These are phyloP conservation scores for Stenopsyche tienmushanensis DNA, from an alignment of 1,140 invertebrate genomes.

Conservation along the genomic window DNA sequence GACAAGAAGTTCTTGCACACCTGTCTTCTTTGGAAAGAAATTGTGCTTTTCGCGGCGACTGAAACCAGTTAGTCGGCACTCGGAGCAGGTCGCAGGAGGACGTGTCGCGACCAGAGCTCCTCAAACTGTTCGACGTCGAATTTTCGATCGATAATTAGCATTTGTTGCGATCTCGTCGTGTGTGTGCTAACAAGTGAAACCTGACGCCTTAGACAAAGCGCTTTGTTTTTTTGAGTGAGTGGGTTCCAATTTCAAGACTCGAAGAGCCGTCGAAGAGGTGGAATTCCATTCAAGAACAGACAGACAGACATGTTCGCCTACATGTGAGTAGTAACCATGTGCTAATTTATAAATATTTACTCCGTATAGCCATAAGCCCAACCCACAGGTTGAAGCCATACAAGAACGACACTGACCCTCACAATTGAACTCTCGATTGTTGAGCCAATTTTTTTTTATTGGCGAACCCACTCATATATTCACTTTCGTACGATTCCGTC, in stretches of 20 bases:
- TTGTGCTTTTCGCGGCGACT: slow-evolving; percentile 12
- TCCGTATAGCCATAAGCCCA: neutral
- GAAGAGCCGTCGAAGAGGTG: too few relatives aligned
- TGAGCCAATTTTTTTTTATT: neutral
- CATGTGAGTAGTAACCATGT: slow-evolving; percentile 37
- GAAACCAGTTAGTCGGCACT: slow-evolving; percentile 25
- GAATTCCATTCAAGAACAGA: too few relatives aligned
- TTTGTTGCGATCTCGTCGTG: too few relatives aligned
- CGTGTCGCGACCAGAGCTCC: slow-evolving; percentile 1
- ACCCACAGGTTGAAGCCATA: neutral
- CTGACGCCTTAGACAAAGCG: too few relatives aligned
- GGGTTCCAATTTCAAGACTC: too few relatives aligned
- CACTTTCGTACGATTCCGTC: neutral
- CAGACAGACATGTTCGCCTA: slow-evolving; percentile 36
- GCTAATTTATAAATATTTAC: too few relatives aligned
- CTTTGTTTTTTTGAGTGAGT: too few relatives aligned
- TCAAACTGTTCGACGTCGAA: slow-evolving; percentile 8
- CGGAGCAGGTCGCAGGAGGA: slow-evolving; percentile 2
- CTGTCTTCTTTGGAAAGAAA: slow-evolving; percentile 19
- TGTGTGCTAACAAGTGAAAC: too few relatives aligned
- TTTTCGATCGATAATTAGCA: too few relatives aligned
- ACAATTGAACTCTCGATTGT: slow-evolving; percentile 27
- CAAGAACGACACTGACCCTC: slow-evolving; percentile 34
- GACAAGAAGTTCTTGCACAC: too few relatives aligned
- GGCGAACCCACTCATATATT: neutral